phyloP scores from a whole-genome alignment of 2,797 vertebrate genomes.

The Scyliorhinus canicula region DNA sequence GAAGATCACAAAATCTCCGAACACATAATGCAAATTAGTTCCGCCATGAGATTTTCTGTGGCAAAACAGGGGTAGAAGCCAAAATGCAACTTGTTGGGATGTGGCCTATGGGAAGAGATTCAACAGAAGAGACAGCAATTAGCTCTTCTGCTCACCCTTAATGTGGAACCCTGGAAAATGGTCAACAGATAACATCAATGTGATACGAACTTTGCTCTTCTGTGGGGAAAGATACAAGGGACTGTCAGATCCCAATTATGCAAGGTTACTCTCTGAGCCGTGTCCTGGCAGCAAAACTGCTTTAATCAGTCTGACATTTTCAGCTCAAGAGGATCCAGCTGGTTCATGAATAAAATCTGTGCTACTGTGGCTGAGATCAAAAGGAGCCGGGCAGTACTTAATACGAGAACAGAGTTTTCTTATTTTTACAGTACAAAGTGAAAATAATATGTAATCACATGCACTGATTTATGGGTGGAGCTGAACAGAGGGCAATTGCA shows the following conservation, averaged over 20 bases:
- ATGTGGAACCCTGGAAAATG: neutral
- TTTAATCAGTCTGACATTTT: constrained; percentile 34
- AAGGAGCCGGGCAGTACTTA: neutral
- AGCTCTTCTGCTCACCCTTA: neutral
- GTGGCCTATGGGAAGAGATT: no score
- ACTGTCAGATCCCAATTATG: constrained; percentile 12
- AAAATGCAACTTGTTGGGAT: neutral
- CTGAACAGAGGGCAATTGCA: constrained; percentile 4
- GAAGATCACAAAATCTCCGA: neutral
- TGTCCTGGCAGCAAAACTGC: constrained; percentile 10
- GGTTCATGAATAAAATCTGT: constrained; percentile 28
- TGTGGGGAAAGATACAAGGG: neutral
- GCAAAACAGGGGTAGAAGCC: neutral
- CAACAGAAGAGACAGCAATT: neutral
- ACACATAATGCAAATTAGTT: neutral
- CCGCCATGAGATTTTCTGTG: neutral
- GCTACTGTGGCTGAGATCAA: constrained; percentile 31
- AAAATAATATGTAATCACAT: neutral
- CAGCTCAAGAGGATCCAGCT: constrained; percentile 28
- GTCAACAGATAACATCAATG: neutral
- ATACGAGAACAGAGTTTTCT: neutral
- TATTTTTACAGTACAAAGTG: constrained; percentile 1
- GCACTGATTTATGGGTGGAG: neutral
- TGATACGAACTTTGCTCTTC: neutral
- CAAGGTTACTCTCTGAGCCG: constrained; percentile 17